A percentile compares a stretch with the other conserved stretches of the same genome.
phyloP scores from a whole-genome alignment of 2,888 invertebrate genomes.

The Chesias legatella region DNA sequence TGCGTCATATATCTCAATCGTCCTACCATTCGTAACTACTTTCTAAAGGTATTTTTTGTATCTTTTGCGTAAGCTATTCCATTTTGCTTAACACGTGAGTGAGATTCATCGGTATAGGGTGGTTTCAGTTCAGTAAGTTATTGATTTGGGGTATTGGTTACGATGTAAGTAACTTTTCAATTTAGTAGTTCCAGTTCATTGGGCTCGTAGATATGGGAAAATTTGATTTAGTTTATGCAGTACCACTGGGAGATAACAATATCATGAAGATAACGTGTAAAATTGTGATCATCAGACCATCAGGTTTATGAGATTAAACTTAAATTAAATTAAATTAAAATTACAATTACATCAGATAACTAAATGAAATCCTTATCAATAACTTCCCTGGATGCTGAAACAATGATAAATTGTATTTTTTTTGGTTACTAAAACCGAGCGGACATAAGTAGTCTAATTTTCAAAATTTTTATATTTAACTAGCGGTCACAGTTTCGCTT shows the following conservation, averaged over 20 bases:
- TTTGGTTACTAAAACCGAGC: too few species aligned
- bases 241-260: not conserved
- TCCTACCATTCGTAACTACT: conserved; percentile 20
- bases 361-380: too few species aligned
- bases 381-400: too few species aligned
- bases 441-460: too few species aligned
- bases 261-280: too few species aligned
- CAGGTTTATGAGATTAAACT: too few species aligned
- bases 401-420: too few species aligned
- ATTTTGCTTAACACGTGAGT: conserved; percentile 24
- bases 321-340: too few species aligned
- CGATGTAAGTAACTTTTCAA: conserved; percentile 21
- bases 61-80: conserved; percentile 29
- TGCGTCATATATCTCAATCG: not conserved
- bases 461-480: too few species aligned
- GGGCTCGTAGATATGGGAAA: conserved; percentile 14
- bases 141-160: conserved; percentile 21
- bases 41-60: conserved; percentile 24
- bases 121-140: conserved; percentile 15
- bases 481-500: too few species aligned
- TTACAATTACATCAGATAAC: too few species aligned
- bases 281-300: too few species aligned
- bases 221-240: conserved; percentile 17
- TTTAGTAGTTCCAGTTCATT: conserved; percentile 20
- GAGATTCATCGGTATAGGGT: conserved; percentile 12